Base-by-base conservation (phyloP, 2,113 vertebrate genomes). In the Dasypus novemcinctus region DNA sequence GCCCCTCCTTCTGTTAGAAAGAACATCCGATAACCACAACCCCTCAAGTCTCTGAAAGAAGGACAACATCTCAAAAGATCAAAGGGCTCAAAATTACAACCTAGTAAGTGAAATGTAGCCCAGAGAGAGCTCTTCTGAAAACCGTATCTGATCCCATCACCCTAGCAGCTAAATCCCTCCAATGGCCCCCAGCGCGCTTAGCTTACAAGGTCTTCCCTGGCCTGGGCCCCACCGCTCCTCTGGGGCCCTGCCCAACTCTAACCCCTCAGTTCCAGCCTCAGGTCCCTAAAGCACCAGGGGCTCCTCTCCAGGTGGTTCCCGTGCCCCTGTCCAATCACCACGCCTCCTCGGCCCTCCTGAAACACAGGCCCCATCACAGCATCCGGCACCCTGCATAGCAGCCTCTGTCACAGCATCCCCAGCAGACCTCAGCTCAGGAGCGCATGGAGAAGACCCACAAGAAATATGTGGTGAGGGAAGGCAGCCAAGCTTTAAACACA, bases 61-160 rank as follows among this genome's bases (percentile, higher is more conserved):
- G 52, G 84, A 79, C 82, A 94, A 95, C 63, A 75, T 95, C 87
- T 93, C 84, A 57, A 92, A 96, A 95, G 59, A 96, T 83, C 89
- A 87, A 93, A 85, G 61, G 69, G 54, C 52, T 75, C 46, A 21
- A 90, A 97, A 80, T 66, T 74, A 90, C 52, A 94, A 29, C 4
- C 29, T 69, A 81, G 27, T 78, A 75, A 17, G 31, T 72, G 69
- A 93, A 90, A 83, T 52, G 25, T 27, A 80, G 64, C 7, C 36
- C 81, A 41, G 76, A 89, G n/a, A 91, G 82, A 86, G 27, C 23
- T 36, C 63, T 81, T 71, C 12, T 38, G 49, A 80, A 95, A 75
- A 27, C 1, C 1, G 0, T 63, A 84, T 46, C 43, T 87, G 91
- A 74, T 87, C 8, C 59, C 14, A 38, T 59, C 76, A 81, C 23